Evolutionary conservation across 2,113 vertebrate species (phyloP), one percentile per base, ranked within the genome.

Genomic region (Notothenia coriiceps): DNA sequence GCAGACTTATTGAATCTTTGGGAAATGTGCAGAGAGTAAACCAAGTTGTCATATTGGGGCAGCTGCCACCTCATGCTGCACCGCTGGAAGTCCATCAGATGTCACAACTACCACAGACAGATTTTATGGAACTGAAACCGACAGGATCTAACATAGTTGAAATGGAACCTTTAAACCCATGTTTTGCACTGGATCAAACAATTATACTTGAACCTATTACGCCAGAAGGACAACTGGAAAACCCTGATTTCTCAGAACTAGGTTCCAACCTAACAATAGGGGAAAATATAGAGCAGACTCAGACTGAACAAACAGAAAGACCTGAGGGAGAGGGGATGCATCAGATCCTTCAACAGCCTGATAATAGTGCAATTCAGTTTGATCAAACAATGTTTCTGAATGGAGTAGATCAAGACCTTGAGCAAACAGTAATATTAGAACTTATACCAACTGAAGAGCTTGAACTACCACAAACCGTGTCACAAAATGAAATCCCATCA

Each of bases 11-110:
- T 66, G 94, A 95, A 62, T 94, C 94, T 22, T 74, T 96, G 69
- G 95, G 92, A 76, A 95, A 95, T 80, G 93, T 95, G 15, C 92
- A 95, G 62, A 94, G 90, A 88, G 94, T 94, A 5, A 94, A 95
- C 55, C 93, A 95, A 74, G 89, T 95, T 46, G 94, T 95, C 13
- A 91, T 95, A 56, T 33, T 94, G 75, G 94, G 94, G 12, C 94
- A 92, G 75, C 87, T 95, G 61, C 91, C 93, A 2, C 86, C 87
- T 35, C 47, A 93, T 71, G 85, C 90, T 7, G 87, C 89, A 40
- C 86, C 86, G 7, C 62, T 90, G 55, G 90, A 90, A 63, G 70
- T 92, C 10, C 93, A 92, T 18, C 86, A 89, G 76, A 6, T 89
- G 11, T 70, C 88, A 22, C 84, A 85, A 20, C 43, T 77, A 9